Evolutionary conservation across 2,888 invertebrate genomes (phyloP).

Genomic region (Cacoxenus indagator): DNA sequence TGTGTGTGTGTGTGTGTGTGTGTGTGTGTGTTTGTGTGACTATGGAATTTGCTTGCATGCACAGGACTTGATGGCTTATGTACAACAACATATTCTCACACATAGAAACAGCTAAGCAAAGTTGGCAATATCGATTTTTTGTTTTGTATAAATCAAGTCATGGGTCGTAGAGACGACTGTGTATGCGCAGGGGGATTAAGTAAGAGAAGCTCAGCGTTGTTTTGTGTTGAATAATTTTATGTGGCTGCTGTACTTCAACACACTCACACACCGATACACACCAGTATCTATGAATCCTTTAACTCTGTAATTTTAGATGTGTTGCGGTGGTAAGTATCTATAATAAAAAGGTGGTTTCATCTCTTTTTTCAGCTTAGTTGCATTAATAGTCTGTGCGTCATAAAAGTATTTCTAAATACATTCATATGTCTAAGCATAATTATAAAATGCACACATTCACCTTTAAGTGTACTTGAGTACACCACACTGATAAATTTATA

Average conservation of each 20-base stretch:
- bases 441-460: constrained; percentile 9
- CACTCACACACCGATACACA: neutral
- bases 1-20: constrained; percentile 8
- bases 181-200: neutral
- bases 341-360: neutral
- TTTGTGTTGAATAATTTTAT: neutral
- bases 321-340: neutral
- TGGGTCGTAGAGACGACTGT: neutral
- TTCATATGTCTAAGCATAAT: constrained; percentile 12
- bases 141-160: constrained; percentile 18
- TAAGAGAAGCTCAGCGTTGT: too few relatives aligned
- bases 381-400: neutral
- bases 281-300: neutral
- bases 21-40: neutral
- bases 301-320: neutral
- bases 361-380: neutral
- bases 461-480: neutral
- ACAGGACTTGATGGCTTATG: constrained; percentile 25
- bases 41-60: constrained; percentile 31
- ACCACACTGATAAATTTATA: neutral
- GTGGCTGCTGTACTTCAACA: neutral
- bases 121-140: constrained; percentile 16
- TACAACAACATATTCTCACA: too few relatives aligned
- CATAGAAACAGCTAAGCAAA: neutral
- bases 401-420: neutral